Percentiles rank a stretch among this genome's conserved stretches.
These are phyloP conservation scores for Plusia festucae DNA, from an alignment of 2,888 invertebrate genomes.

Conservation along the genomic window DNA sequence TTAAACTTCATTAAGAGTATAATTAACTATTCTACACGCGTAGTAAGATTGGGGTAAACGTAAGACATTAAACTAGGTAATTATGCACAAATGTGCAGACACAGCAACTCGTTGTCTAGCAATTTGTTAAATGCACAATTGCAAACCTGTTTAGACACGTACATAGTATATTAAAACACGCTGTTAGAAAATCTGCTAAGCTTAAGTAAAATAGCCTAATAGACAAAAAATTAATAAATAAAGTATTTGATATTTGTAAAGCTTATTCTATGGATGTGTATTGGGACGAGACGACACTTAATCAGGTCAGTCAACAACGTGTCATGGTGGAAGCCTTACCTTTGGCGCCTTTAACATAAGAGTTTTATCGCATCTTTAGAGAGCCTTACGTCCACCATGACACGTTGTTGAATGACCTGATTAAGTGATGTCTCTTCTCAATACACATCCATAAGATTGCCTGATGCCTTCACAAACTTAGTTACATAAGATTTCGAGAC, in stretches of 20 bases:
- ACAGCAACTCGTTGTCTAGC: neutral
- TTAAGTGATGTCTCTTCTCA: too few relatives aligned
- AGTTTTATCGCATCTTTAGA: too few relatives aligned
- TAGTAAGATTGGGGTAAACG: conserved; percentile 16
- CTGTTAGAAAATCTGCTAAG: conserved; percentile 2
- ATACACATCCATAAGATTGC: too few relatives aligned
- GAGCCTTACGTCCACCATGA: too few relatives aligned
- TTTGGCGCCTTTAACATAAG: too few relatives aligned
- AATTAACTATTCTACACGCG: conserved; percentile 22
- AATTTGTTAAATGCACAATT: conserved; percentile 22
- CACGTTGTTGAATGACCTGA: too few relatives aligned
- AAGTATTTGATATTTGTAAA: too few relatives aligned
- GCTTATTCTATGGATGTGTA: neutral
- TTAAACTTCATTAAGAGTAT: neutral
- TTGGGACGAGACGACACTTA: neutral
- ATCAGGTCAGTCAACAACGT: too few relatives aligned
- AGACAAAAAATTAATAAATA: neutral
- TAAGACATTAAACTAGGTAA: conserved; percentile 7
- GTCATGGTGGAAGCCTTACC: too few relatives aligned
- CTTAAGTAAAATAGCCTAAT: conserved; percentile 1
- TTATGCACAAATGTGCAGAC: conserved; percentile 15
- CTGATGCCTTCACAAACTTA: too few relatives aligned
- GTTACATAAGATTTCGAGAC: too few relatives aligned
- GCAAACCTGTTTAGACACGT: conserved; percentile 11
- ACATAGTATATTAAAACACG: conserved; percentile 4